A percentile compares a stretch with the other conserved stretches of the same genome.
Conservation (phyloP, 2,797 vertebrate species). For the Tarsius wallacei region DNA sequence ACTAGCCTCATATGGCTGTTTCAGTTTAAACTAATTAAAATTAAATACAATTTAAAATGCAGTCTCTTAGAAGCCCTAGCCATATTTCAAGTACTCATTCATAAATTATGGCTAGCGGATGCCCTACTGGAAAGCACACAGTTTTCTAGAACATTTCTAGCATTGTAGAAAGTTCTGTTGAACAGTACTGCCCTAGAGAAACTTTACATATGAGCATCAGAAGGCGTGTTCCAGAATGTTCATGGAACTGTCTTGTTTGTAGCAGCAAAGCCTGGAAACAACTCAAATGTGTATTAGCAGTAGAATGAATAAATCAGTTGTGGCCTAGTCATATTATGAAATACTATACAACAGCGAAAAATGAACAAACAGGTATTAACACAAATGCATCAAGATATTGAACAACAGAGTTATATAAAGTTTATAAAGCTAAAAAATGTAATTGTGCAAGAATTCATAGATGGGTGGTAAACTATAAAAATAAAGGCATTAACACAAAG, state of each 20-base stretch:
- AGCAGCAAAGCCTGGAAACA: not conserved
- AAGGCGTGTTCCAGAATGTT: not conserved
- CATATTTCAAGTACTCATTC: not conserved
- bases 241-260: not conserved
- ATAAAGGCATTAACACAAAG: not conserved
- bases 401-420: not conserved
- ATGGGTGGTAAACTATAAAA: not conserved
- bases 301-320: not conserved
- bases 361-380: not conserved
- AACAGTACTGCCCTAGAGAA: not conserved
- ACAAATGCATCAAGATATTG: not conserved
- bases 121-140: not conserved
- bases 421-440: not conserved
- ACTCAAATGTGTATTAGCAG: no score
- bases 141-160: not conserved
- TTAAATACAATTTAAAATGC: not conserved
- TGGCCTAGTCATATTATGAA: not conserved
- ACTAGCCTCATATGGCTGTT: not conserved
- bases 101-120: not conserved
- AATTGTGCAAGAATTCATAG: not conserved
- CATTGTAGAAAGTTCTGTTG: not conserved
- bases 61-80: not conserved
- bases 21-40: not conserved
- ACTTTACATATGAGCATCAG: not conserved
- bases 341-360: not conserved